Conservation (phyloP, 2,113 vertebrate species). For the Paramisgurnus dabryanus region DNA sequence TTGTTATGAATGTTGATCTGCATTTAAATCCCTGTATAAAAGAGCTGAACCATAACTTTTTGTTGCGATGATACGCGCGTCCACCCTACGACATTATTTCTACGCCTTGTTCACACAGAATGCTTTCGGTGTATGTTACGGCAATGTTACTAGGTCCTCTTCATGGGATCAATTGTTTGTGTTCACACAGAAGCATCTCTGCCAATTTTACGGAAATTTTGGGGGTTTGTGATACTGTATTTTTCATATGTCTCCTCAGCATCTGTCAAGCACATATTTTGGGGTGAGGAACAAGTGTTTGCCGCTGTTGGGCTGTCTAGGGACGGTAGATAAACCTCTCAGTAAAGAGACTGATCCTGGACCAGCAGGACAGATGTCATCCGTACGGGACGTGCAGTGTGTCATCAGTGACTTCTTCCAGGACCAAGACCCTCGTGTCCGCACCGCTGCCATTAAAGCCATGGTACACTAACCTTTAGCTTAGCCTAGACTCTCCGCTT, state of each 20-base stretch:
- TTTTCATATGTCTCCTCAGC: conserved; percentile 67
- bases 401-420: conserved; percentile 93
- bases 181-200: too few relatives aligned
- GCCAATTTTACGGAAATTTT: neutral
- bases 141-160: too few relatives aligned
- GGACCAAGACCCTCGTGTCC: conserved; percentile 94
- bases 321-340: conserved; percentile 78
- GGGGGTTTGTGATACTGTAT: neutral
- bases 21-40: too few relatives aligned
- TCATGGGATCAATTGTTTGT: too few relatives aligned
- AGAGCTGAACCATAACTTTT: too few relatives aligned
- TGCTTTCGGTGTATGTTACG: too few relatives aligned
- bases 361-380: neutral
- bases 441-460: conserved; percentile 94
- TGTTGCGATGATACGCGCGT: too few relatives aligned
- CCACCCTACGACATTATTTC: too few relatives aligned
- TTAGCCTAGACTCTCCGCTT: too few relatives aligned
- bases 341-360: conserved; percentile 79
- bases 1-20: too few relatives aligned
- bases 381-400: conserved; percentile 84
- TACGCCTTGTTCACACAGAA: too few relatives aligned
- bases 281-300: conserved; percentile 95
- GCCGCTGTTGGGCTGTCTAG: conserved; percentile 90
- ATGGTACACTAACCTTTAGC: conserved; percentile 75
- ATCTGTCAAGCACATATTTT: conserved; percentile 89